Conservation (phyloP, 2,797 vertebrate species). For the Pipistrellus pygmaeus region DNA sequence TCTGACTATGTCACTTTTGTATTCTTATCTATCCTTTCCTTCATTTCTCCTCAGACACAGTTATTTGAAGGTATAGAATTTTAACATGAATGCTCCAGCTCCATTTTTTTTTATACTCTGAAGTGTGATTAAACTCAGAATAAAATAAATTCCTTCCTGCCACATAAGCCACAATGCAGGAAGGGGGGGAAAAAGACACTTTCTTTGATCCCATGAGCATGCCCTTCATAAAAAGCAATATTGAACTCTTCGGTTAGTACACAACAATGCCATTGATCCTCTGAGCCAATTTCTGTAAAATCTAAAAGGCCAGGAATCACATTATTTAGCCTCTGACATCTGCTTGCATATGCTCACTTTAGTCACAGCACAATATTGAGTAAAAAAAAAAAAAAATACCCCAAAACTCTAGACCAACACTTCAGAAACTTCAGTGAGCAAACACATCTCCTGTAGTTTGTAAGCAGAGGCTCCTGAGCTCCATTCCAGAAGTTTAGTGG, state of each 20-base stretch:
- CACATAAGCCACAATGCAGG: neutral
- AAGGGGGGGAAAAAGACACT: neutral
- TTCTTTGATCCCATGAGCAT: neutral
- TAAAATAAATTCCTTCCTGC: slow-evolving; percentile 55
- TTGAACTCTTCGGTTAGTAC: neutral
- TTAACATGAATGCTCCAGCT: slow-evolving; percentile 65
- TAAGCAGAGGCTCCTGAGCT: neutral
- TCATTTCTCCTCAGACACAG: slow-evolving; percentile 59
- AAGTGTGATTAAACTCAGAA: slow-evolving; percentile 64
- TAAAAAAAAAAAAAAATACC: neutral
- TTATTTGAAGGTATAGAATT: slow-evolving; percentile 67
- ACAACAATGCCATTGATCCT: neutral
- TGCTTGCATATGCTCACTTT: neutral
- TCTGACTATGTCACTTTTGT: neutral
- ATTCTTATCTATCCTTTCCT: slow-evolving; percentile 63
- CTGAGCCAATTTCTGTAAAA: neutral
- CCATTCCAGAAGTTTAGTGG: neutral
- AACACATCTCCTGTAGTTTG: neutral
- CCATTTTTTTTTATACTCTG: slow-evolving; percentile 2
- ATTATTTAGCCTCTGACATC: neutral
- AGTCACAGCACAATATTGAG: neutral
- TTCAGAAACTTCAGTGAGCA: neutral
- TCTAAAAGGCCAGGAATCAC: neutral
- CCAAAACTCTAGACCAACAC: neutral
- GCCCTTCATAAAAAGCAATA: slow-evolving; percentile 34